These are phyloP conservation scores for Melanargia galathea DNA, from an alignment of 2,888 invertebrate species.

Conservation along the genomic window DNA sequence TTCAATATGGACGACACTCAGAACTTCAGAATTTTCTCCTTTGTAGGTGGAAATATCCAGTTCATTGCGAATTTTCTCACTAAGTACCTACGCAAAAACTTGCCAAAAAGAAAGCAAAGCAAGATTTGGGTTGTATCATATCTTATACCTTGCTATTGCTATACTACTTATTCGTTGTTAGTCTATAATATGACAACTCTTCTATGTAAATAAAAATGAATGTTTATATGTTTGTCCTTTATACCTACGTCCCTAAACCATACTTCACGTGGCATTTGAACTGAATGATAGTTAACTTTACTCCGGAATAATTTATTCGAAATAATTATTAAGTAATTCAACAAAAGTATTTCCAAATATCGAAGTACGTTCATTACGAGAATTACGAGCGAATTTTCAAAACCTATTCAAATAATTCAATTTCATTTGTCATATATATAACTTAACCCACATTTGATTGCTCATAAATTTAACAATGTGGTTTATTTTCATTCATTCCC, in stretches of 20 bases:
- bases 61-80: constrained; percentile 15
- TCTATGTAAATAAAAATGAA: too few relatives aligned
- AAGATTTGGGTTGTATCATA: not conserved
- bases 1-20: constrained; percentile 50
- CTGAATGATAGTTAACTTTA: too few relatives aligned
- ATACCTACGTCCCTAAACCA: too few relatives aligned
- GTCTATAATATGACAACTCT: too few relatives aligned
- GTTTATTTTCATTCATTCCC: constrained; percentile 18
- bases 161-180: too few relatives aligned
- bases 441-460: not conserved
- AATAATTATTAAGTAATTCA: too few relatives aligned
- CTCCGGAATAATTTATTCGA: too few relatives aligned
- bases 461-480: constrained; percentile 11
- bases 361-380: not conserved
- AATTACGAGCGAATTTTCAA: not conserved
- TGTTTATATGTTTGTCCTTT: too few relatives aligned
- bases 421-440: not conserved
- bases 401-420: not conserved
- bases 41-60: constrained; percentile 30
- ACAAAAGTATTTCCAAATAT: not conserved
- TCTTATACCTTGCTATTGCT: not conserved
- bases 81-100: not conserved
- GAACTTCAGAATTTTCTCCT: constrained; percentile 28
- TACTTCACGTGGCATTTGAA: too few relatives aligned
- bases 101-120: not conserved